Conservation (phyloP, 2,113 vertebrate species). For the Colinus virginianus region DNA sequence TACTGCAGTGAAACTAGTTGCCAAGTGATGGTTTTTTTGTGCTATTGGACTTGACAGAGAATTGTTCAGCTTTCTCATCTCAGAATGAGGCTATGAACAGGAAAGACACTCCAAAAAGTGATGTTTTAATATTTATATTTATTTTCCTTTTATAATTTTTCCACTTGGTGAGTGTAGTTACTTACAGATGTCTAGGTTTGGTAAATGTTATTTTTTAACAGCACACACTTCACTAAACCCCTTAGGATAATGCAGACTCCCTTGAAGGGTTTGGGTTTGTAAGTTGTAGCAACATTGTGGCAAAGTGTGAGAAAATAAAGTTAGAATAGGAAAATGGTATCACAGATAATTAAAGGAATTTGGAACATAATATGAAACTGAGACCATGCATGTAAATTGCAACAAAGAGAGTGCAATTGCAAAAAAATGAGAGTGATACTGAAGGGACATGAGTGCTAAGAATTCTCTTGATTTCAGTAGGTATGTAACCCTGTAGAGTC, state of each 20-base stretch:
- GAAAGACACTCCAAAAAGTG: background rate
- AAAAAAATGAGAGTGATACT: background rate
- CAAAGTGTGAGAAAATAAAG: background rate
- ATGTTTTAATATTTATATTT: background rate
- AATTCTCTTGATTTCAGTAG: background rate
- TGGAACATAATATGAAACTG: background rate
- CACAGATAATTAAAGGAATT: background rate
- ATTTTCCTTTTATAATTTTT: background rate
- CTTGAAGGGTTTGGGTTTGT: background rate
- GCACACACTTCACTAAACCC: background rate
- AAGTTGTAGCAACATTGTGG: background rate
- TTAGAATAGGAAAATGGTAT: background rate
- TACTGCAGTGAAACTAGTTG: background rate
- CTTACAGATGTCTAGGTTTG: background rate
- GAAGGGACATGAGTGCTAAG: background rate
- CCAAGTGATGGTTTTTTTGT: background rate
- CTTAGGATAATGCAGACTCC: background rate
- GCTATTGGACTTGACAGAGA: slow-evolving; percentile 27
- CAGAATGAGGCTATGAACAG: background rate
- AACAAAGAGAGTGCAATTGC: background rate
- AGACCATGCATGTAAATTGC: background rate
- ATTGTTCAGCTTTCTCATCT: background rate
- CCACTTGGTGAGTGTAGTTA: background rate
- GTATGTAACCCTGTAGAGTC: background rate
- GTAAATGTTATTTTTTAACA: background rate